A percentile compares a stretch with the other conserved stretches of the same genome.
phyloP scores from a whole-genome alignment of 2,113 vertebrate species.

The Phycodurus eques region DNA sequence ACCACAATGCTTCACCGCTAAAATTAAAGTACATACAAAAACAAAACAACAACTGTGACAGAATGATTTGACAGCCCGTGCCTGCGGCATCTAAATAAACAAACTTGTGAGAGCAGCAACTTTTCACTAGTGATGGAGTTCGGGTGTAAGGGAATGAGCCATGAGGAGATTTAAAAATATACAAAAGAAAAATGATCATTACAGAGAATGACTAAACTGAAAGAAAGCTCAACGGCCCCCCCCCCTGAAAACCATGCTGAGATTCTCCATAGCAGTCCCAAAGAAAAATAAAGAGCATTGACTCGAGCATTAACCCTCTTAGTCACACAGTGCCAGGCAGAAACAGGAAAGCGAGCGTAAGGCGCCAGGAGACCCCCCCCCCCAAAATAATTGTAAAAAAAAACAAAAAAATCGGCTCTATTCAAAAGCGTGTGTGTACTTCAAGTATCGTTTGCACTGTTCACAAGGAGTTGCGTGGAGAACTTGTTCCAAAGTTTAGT shows the following conservation, averaged over 20 bases:
- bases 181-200: not conserved
- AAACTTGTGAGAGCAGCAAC: not conserved
- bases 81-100: not conserved
- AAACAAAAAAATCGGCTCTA: not conserved
- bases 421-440: not conserved
- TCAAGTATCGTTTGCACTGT: slow-evolving; percentile 7
- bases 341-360: not conserved
- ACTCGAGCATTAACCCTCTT: slow-evolving; percentile 12
- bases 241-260: not conserved
- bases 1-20: not conserved
- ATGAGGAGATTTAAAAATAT: not conserved
- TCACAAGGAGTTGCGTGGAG: slow-evolving; percentile 1
- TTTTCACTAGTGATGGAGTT: not conserved
- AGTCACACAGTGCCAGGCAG: slow-evolving; percentile 14
- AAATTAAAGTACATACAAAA: not conserved
- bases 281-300: not conserved
- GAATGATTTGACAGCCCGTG: not conserved
- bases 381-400: not conserved
- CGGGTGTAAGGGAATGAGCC: not conserved
- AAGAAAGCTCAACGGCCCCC: not conserved
- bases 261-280: not conserved
- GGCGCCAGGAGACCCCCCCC: not conserved
- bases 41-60: not conserved
- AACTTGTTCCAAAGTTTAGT: slow-evolving; percentile 30
- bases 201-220: not conserved